Evolutionary conservation across 2,888 invertebrate genomes (phyloP), one percentile per base, ranked within the genome.

Genomic region (Elgonia sp.): DNA sequence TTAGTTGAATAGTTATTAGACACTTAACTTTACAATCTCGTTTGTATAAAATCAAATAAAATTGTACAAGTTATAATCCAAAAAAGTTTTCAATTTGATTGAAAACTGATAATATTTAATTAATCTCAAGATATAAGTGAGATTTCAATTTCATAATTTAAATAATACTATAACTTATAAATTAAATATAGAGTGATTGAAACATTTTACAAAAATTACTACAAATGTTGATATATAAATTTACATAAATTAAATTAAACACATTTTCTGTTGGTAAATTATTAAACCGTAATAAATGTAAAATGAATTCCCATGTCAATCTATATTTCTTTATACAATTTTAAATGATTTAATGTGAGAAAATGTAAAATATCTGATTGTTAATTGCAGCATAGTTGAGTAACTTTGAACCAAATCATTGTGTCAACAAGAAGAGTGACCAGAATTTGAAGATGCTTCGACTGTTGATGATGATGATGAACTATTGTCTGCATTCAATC

Each of bases 351-450:
- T 55, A 20, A 73, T 67, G 60, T 39, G 65, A 65, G 29, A 73
- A 29, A 73, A 46, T 46, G 69, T 62, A 53, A 76, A 69, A 62
- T 18, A 63, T 84, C 53, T 40, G 55, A 72, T 73, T 77, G 65
- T 63, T 84, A 63, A 79, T 77, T 89, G 77, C 83, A 90, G 83
- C 67, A 82, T 76, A 60, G 69, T 89, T 55, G 70, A 89, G 70
- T 75, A 86, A 85, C 18, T 67, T 55, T 86, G 4, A 75, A 67
- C 20, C 20, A 69, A 42, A 72, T 67, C 57, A 50, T 46, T 72
- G 62, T 91, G 93, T 94, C 94, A 94, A 94, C 93, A 94, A 65
- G 93, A 92, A 88, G 93, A 92, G 62, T 92, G 92, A 87, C 92
- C 92, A n/a, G 93, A 89, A 50, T 92, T 89, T 72, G 92, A 91